These are phyloP conservation scores for Aricia agestis DNA, from an alignment of 1,140 invertebrate species.

Conservation along the genomic window DNA sequence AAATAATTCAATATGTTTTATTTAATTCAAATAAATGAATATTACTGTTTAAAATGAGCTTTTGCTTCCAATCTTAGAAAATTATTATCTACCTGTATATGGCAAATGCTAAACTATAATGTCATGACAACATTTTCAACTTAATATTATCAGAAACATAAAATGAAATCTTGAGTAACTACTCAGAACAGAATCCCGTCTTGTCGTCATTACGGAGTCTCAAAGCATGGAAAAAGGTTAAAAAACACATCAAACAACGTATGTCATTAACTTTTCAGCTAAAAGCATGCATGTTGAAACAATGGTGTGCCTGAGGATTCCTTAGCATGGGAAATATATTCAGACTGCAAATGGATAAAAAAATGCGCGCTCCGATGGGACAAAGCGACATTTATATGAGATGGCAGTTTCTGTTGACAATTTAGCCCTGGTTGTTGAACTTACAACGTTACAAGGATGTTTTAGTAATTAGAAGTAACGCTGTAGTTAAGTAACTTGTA, in stretches of 20 bases:
- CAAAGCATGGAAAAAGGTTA: constrained; percentile 50
- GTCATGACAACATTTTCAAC: no score
- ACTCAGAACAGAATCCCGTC: background rate
- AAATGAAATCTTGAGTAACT: background rate
- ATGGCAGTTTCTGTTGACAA: background rate
- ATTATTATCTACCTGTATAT: no score
- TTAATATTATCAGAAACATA: no score
- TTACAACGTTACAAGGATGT: background rate
- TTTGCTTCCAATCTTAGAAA: no score
- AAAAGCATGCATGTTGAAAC: constrained; percentile 48
- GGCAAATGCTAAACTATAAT: no score
- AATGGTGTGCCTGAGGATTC: constrained; percentile 43
- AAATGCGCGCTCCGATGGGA: background rate
- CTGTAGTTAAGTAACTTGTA: no score
- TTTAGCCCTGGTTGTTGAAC: background rate
- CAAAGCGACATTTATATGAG: constrained; percentile 8
- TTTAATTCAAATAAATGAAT: no score
- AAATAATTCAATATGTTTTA: no score
- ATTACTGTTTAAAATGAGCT: no score
- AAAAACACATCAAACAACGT: constrained; percentile 47
- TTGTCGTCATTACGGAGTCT: constrained; percentile 32
- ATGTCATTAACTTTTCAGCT: constrained; percentile 54
- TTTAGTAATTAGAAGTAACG: no score
- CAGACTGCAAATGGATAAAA: constrained; percentile 13
- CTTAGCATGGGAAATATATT: constrained; percentile 28